Conservation (phyloP, 2,797 vertebrate species). For the Acanthiza pusilla region DNA sequence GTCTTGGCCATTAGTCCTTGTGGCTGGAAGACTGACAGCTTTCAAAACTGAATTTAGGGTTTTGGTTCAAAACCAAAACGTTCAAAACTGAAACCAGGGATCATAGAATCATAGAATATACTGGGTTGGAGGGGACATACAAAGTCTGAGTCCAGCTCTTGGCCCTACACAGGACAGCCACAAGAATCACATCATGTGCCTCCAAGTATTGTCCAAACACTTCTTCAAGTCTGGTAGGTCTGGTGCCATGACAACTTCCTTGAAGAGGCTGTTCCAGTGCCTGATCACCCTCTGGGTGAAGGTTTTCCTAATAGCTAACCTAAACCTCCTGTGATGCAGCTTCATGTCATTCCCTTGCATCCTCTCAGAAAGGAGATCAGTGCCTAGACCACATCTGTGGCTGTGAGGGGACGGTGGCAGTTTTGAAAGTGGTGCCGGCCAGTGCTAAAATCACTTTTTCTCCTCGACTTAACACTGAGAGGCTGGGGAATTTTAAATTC, state of each 20-base stretch:
- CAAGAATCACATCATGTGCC: not conserved
- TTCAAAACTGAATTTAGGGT: not conserved
- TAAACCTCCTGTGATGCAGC: not conserved
- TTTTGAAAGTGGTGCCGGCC: not conserved
- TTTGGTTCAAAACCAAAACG: not conserved
- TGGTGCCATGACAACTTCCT: not conserved
- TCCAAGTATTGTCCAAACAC: not conserved
- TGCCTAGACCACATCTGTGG: not conserved
- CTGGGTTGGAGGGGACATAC: not conserved
- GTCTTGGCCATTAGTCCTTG: not conserved
- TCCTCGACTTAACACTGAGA: not conserved
- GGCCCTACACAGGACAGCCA: no score
- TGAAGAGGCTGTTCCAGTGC: not conserved
- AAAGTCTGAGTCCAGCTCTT: not conserved
- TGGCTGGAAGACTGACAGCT: not conserved
- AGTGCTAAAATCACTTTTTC: not conserved
- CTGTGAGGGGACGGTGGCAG: not conserved
- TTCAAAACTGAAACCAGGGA: not conserved
- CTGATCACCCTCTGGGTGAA: not conserved
- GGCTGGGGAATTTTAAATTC: rapidly evolving
- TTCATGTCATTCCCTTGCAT: not conserved
- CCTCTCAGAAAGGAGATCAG: not conserved
- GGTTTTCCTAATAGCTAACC: not conserved
- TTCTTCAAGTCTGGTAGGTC: not conserved
- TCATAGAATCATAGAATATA: not conserved